A percentile compares a stretch with the other conserved stretches of the same genome.
Evolutionary conservation across 1,140 invertebrate genomes (phyloP).

Genomic region (Acromyrmex heyeri): DNA sequence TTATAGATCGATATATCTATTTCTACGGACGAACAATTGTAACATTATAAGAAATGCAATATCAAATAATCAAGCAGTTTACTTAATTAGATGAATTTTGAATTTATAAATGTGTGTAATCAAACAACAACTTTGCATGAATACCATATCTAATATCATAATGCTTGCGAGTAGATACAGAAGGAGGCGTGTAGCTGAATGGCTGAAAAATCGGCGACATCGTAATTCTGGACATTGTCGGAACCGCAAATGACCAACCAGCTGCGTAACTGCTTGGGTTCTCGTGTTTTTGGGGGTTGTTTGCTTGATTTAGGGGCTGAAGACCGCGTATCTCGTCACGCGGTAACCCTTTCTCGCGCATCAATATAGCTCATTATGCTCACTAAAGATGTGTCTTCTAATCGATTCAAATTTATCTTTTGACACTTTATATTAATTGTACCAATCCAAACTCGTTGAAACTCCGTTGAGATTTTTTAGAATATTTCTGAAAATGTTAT

Average conservation of each 20-base stretch:
- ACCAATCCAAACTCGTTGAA: not conserved
- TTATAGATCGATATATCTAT: not conserved
- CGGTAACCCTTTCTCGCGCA: constrained; percentile 78
- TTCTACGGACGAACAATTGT: not conserved
- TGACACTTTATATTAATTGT: not conserved
- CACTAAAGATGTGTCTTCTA: constrained; percentile 16
- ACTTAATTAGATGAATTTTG: not conserved
- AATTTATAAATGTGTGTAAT: not conserved
- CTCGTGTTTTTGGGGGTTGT: constrained; percentile 78
- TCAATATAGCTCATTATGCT: constrained; percentile 33
- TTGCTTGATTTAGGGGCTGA: constrained; percentile 83
- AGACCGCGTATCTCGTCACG: constrained; percentile 65
- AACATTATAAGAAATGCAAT: not conserved
- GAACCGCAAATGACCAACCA: constrained; percentile 82
- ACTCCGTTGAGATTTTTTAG: not conserved
- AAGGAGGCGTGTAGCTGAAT: constrained; percentile 5
- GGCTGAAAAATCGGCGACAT: constrained; percentile 65
- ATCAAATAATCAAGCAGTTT: not conserved
- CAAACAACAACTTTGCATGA: not conserved
- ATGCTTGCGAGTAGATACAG: not conserved
- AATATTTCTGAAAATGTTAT: not conserved
- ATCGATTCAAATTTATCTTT: constrained; percentile 1
- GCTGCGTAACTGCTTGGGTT: constrained; percentile 79
- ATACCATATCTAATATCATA: not conserved
- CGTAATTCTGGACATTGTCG: constrained; percentile 70